phyloP scores from a whole-genome alignment of 2,888 invertebrate species.

The Myopa tessellatipennis region DNA sequence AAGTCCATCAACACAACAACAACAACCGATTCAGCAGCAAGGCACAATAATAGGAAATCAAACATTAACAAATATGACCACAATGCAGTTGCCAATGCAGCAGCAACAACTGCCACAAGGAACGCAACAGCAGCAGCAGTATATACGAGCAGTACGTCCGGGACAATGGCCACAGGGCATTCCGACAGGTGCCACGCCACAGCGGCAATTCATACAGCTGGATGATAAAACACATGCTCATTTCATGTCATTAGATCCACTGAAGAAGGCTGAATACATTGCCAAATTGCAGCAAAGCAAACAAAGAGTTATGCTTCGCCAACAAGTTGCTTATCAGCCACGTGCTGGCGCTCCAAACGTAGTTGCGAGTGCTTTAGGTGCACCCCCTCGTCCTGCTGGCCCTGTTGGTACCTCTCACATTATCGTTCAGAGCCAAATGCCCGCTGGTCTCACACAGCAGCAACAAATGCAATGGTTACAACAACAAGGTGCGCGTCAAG shows the following conservation, averaged over 20 bases:
- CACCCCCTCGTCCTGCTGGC: constrained; percentile 65
- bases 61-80: constrained; percentile 50
- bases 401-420: constrained; percentile 71
- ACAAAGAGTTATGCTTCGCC: constrained; percentile 72
- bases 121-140: constrained; percentile 70
- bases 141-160: constrained; percentile 69
- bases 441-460: constrained; percentile 74
- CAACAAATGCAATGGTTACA: constrained; percentile 79
- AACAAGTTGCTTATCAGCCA: constrained; percentile 69
- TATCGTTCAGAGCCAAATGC: constrained; percentile 77
- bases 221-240: constrained; percentile 87
- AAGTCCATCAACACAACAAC: constrained; percentile 55
- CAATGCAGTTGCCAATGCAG: constrained; percentile 55
- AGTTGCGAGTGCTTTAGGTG: constrained; percentile 70
- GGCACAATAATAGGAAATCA: constrained; percentile 46
- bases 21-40: constrained; percentile 44
- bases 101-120: constrained; percentile 46
- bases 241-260: constrained; percentile 83
- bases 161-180: constrained; percentile 63
- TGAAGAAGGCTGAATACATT: constrained; percentile 83
- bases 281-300: constrained; percentile 80
- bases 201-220: constrained; percentile 81
- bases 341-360: constrained; percentile 64
- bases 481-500: constrained; percentile 74
- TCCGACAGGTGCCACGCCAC: constrained; percentile 58